Evolutionary conservation across 2,888 invertebrate species (phyloP), one percentile per base, ranked within the genome.

Genomic region (Cephus pulcher): DNA sequence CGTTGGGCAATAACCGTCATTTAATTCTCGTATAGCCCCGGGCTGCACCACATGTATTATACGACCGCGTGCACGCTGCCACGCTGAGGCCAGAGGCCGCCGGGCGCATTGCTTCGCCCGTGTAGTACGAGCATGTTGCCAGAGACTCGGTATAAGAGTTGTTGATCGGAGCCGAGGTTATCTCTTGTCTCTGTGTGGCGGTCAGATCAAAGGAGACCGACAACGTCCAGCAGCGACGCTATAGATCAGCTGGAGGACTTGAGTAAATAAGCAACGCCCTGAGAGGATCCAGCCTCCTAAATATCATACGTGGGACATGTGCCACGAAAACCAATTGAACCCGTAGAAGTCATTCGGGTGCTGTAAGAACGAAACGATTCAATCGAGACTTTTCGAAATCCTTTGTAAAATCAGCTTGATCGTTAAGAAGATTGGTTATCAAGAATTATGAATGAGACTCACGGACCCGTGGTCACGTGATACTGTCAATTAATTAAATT

Each of bases 211-310:
- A 89, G 89, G 88, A 85, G 23, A 86, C 89, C 88, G 89, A 88
- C 88, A 86, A 83, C 84, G 87, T 87, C 88, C 89, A 86, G 88
- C 88, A 87, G 86, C 86, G 85, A 84, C 0, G 83, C 86, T 87
- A 87, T 90, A 87, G 88, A 88, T 89, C 90, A 89, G 87, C 87
- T 84, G 83, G 85, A 84, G 23, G 86, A 86, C 88, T 87, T 86
- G 86, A 88, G 88, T 90, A 90, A 90, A 90, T 90, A 90, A 89
- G 84, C 88, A 85, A 82, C 87, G 86, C 86, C 85, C 82, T 81
- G 78, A 80, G 83, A 75, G 69, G 74, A 78, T 68, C 78, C 78
- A 74, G 75, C 71, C 73, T 74, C 77, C 79, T 78, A 40, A 80
- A 78, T 78, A 76, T 80, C 73, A 71, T 79, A 79, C 69, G 79